Conservation (phyloP, 2,888 invertebrate genomes). For the Julus scanicus region DNA sequence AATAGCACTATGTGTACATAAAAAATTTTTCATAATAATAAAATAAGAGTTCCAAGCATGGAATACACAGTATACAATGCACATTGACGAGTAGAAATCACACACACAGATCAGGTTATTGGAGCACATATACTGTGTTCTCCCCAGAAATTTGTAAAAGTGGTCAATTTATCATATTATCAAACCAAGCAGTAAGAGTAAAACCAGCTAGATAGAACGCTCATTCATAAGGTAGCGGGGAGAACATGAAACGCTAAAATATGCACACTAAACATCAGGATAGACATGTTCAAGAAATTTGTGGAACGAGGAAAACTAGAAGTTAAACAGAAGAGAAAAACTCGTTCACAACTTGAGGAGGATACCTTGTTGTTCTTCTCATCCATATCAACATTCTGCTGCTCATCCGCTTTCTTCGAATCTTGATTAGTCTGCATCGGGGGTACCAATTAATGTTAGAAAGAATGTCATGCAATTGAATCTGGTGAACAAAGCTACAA, state of each 20-base stretch:
- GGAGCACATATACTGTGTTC: too few species aligned
- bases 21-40: background rate
- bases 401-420: conserved; percentile 54
- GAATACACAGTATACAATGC: too few species aligned
- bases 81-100: too few species aligned
- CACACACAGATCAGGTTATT: too few species aligned
- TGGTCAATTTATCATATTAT: too few species aligned
- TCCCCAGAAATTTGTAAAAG: too few species aligned
- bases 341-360: background rate
- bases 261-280: background rate
- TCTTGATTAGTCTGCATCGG: conserved; percentile 34
- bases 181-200: too few species aligned
- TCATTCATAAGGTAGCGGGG: too few species aligned
- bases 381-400: conserved; percentile 55
- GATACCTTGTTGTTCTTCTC: conserved; percentile 58
- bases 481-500: background rate
- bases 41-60: background rate
- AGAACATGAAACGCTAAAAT: too few species aligned
- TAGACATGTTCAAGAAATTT: background rate
- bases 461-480: background rate
- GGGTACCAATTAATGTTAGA: conserved; percentile 34
- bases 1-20: background rate
- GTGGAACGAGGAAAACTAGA: background rate
- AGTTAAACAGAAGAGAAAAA: background rate
- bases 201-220: too few species aligned